Base-by-base conservation (phyloP, 2,888 invertebrate species). In the Cordylochernes scorpioides region DNA sequence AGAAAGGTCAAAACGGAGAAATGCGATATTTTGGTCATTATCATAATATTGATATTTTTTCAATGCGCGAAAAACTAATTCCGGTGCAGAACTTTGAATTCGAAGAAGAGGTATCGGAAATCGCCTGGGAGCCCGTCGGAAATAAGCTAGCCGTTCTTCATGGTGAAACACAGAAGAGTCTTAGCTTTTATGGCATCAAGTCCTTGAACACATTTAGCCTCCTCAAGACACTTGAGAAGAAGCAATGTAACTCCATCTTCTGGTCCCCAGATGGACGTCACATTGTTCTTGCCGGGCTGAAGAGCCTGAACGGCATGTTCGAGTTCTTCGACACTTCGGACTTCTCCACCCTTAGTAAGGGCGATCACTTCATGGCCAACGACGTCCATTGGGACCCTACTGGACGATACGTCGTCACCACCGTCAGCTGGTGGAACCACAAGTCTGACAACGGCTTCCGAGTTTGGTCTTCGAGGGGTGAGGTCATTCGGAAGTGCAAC, bases 381-480 rank as follows among this genome's bases (percentile, higher is more conserved):
- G 84, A 91, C 50, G 80, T 94, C 2, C 91, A 91, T 53, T 99
- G 97, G 97, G 97, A 99, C 57, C 94, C 97, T 2, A 97, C 94
- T 3, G 97, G 97, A 2, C 67, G 97, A 38, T 97, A 82, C 49
- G 82, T 97, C 9, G 75, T 78, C 29, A 86, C 91, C 0, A 80
- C 74, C 1, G 86, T 91, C 12, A 86, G 86, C 2, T 73, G 73
- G 37, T 88, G 88, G 70, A 88, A 82, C 48, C 77, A 80, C 38
- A 88, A 84, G 58, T 84, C 60, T 29, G 67, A 68, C 49, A 62
- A 63, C 40, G 91, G 86, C 3, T 97, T 82, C 57, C 84, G 86
- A 65, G 68, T 97, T 49, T 91, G 91, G 75, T 82, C 84, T 18
- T 94, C 97, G 71, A 94, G 97, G 59, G 70, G 70, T 3, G 61